phyloP scores from a whole-genome alignment of 2,888 invertebrate genomes.

The Scaptomyza polygonia region DNA sequence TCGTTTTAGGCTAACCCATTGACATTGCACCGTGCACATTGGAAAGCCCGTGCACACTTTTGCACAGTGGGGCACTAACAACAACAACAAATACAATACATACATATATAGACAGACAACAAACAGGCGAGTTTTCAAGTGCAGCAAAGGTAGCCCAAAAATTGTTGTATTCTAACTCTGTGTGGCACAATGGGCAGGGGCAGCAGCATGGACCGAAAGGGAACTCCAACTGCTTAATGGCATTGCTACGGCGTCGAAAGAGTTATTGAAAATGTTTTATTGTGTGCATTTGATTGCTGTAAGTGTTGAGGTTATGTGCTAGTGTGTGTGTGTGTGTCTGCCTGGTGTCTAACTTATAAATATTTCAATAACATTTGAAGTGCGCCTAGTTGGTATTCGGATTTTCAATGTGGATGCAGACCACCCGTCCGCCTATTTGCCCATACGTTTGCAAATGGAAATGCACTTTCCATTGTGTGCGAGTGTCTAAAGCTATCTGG shows the following conservation, averaged over 20 bases:
- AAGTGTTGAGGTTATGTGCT: conserved; percentile 64
- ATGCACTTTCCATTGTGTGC: conserved; percentile 78
- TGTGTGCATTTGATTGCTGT: conserved; percentile 79
- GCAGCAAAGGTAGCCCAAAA: conserved; percentile 50
- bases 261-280: conserved; percentile 81
- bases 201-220: neutral
- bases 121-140: conserved; percentile 53
- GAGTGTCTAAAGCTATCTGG: conserved; percentile 71
- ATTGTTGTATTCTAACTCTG: conserved; percentile 44
- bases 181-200: neutral
- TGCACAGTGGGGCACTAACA: conserved; percentile 74
- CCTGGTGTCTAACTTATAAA: conserved; percentile 78
- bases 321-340: conserved; percentile 28
- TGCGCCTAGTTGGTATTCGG: conserved; percentile 48
- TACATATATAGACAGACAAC: conserved; percentile 19
- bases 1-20: conserved; percentile 26
- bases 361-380: conserved; percentile 79
- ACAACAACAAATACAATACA: conserved; percentile 22
- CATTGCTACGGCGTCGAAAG: conserved; percentile 67
- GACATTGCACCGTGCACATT: conserved; percentile 52
- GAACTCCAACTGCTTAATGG: conserved; percentile 60
- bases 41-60: conserved; percentile 54
- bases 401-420: conserved; percentile 16
- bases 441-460: conserved; percentile 60
- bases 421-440: conserved; percentile 5